Conservation (phyloP, 2,113 vertebrate species). For the Sakesphorus luctuosus region DNA sequence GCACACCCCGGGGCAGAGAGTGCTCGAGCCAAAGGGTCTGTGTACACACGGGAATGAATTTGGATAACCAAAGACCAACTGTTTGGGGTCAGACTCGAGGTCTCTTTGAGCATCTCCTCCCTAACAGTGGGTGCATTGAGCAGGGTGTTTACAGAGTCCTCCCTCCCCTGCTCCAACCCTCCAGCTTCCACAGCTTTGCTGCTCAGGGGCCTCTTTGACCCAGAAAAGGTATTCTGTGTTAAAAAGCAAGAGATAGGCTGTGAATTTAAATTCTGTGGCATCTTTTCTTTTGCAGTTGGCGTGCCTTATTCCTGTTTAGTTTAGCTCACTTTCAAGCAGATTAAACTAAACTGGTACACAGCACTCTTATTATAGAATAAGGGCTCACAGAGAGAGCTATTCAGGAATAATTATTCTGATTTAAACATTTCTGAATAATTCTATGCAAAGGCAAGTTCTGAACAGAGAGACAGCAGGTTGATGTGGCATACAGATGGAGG, state of each 20-base stretch:
- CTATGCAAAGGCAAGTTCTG: conserved; percentile 2
- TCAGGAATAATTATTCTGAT: conserved; percentile 67
- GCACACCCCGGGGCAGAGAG: not conserved
- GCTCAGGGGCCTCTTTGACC: conserved; percentile 6
- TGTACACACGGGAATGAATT: not conserved
- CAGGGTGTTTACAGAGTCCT: not conserved
- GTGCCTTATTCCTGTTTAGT: conserved; percentile 38
- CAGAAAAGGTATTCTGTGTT: conserved; percentile 41
- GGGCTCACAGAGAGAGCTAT: conserved; percentile 51
- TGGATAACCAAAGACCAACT: not conserved
- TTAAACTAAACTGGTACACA: conserved; percentile 64
- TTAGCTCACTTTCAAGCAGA: conserved; percentile 65
- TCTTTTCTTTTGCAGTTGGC: conserved; percentile 31
- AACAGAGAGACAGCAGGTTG: conserved; percentile 1
- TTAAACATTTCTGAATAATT: conserved; percentile 64
- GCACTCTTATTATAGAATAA: conserved; percentile 59
- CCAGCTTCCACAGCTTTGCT: not conserved
- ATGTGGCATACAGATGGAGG: conserved; percentile 13
- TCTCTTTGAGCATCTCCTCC: not conserved
- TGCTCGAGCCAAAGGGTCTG: not conserved
- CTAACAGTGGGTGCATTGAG: not conserved
- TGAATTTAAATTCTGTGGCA: conserved; percentile 40
- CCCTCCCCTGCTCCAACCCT: not conserved
- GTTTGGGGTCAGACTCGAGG: not conserved
- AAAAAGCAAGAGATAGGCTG: conserved; percentile 11